phyloP scores from a whole-genome alignment of 2,113 vertebrate species.

The Equus przewalskii region DNA sequence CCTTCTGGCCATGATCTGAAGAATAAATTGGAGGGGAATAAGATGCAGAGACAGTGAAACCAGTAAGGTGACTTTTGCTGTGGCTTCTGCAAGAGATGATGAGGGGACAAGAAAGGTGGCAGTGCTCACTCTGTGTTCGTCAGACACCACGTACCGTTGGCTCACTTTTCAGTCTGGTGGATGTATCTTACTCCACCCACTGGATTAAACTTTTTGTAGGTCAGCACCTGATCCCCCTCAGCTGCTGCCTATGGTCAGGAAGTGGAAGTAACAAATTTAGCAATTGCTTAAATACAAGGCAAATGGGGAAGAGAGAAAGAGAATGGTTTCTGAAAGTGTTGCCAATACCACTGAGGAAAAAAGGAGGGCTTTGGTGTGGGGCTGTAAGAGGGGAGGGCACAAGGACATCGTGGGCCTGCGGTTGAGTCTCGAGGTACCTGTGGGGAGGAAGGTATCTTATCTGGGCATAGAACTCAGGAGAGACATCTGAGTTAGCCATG shows the following conservation, averaged over 20 bases:
- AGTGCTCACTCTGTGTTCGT: no score
- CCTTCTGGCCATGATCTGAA: neutral
- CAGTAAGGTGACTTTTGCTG: neutral
- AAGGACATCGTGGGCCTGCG: neutral
- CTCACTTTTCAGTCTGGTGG: neutral
- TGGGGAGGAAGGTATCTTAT: neutral
- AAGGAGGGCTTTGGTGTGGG: neutral
- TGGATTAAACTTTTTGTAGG: no score
- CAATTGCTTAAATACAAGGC: neutral
- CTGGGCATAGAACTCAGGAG: neutral
- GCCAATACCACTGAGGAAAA: neutral
- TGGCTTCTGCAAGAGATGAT: neutral
- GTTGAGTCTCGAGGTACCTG: neutral
- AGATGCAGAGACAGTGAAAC: neutral
- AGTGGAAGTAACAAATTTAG: neutral
- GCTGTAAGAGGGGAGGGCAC: no score
- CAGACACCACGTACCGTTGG: no score
- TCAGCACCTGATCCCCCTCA: neutral
- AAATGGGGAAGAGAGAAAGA: neutral
- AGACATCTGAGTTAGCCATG: neutral
- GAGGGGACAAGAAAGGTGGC: neutral
- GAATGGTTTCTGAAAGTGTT: neutral
- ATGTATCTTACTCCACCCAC: neutral
- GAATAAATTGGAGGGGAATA: neutral
- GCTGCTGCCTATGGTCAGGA: neutral